Evolutionary conservation across 2,888 invertebrate genomes (phyloP).

Genomic region (Hylaea fasciaria): DNA sequence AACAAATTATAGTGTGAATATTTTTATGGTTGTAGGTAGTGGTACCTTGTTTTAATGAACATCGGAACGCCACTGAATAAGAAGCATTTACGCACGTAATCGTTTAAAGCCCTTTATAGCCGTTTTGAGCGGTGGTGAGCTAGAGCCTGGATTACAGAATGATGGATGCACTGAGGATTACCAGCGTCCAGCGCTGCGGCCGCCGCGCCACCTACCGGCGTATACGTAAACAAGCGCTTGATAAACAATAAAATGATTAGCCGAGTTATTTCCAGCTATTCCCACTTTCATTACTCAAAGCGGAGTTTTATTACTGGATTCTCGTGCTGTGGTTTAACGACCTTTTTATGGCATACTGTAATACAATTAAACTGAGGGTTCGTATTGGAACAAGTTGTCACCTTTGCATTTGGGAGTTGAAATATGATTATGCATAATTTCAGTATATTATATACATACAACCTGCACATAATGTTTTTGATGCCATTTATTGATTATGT

Average conservation of each 20-base stretch:
- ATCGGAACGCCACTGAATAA: slow-evolving; percentile 56
- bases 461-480: no score
- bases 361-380: slow-evolving; percentile 23
- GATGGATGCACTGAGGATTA: slow-evolving; percentile 75
- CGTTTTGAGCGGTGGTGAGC: slow-evolving; percentile 67
- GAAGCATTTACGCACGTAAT: slow-evolving; percentile 68
- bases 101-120: slow-evolving; percentile 68
- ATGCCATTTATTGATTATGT: no score
- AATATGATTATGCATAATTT: no score
- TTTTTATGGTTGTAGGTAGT: background rate
- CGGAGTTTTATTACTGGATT: slow-evolving; percentile 31
- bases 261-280: slow-evolving; percentile 25
- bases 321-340: slow-evolving; percentile 30
- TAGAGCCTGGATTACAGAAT: slow-evolving; percentile 67
- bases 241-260: slow-evolving; percentile 43
- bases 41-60: slow-evolving; percentile 50
- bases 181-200: slow-evolving; percentile 48
- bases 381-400: slow-evolving; percentile 25
- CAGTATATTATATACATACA: no score
- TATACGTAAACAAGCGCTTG: slow-evolving; percentile 34
- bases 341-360: slow-evolving; percentile 31
- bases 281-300: slow-evolving; percentile 31
- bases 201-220: slow-evolving; percentile 24
- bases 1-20: background rate
- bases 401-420: slow-evolving; percentile 4